These are phyloP conservation scores for Tupiocoris notatus DNA, from an alignment of 2,888 invertebrate genomes.

Conservation along the genomic window DNA sequence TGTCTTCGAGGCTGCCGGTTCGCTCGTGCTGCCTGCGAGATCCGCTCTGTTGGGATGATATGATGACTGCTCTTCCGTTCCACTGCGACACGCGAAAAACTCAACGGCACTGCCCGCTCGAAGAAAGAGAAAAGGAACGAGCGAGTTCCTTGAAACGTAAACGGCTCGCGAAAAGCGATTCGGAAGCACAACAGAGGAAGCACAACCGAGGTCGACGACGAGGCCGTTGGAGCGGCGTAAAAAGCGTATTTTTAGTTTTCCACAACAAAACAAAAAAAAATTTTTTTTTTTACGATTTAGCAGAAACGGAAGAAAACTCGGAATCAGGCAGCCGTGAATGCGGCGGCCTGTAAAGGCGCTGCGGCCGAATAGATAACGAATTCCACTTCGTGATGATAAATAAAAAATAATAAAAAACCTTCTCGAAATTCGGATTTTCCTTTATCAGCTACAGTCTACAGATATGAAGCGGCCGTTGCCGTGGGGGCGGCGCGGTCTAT, in stretches of 20 bases:
- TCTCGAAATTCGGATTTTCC: too few species aligned
- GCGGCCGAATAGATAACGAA: too few species aligned
- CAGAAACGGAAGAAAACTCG: too few species aligned
- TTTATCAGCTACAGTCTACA: too few species aligned
- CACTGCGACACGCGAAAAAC: constrained; percentile 7
- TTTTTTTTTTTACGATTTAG: too few species aligned
- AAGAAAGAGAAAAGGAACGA: not conserved
- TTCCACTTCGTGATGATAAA: too few species aligned
- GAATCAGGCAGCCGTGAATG: too few species aligned
- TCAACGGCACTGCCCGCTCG: not conserved
- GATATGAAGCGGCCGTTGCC: not conserved
- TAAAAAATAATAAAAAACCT: too few species aligned
- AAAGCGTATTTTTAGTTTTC: too few species aligned
- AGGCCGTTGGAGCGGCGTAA: not conserved
- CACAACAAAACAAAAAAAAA: too few species aligned
- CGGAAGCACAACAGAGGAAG: not conserved
- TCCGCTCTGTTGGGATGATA: constrained; percentile 33
- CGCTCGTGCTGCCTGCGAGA: constrained; percentile 37
- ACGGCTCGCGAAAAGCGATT: not conserved
- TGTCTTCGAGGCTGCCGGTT: constrained; percentile 45
- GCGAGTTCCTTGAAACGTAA: not conserved
- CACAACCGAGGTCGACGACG: not conserved
- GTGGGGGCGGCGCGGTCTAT: not conserved
- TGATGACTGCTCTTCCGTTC: constrained; percentile 28
- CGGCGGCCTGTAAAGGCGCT: too few species aligned